These are phyloP conservation scores for Rhorus exstirpatorius DNA, from an alignment of 2,888 invertebrate species.

Conservation along the genomic window DNA sequence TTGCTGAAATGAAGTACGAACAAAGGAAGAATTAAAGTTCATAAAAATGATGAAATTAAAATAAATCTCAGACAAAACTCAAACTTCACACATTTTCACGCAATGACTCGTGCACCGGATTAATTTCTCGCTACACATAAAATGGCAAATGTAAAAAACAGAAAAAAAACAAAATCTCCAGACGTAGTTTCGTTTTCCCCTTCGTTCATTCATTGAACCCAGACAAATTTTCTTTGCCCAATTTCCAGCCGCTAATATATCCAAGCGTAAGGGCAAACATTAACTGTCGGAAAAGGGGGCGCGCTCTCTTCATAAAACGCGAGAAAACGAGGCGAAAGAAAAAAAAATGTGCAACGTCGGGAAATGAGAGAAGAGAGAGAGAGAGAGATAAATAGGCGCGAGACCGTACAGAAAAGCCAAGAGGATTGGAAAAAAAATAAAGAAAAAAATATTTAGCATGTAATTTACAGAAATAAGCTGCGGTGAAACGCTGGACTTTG, in stretches of 20 bases:
- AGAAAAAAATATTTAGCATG: conserved; percentile 61
- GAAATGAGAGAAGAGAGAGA: conserved; percentile 3
- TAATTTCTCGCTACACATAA: conserved; percentile 1
- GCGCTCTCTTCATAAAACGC: conserved; percentile 29
- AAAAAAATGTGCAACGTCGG: conserved; percentile 6
- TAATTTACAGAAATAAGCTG: conserved; percentile 68
- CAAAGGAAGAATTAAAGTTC: no score
- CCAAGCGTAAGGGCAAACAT: conserved; percentile 25
- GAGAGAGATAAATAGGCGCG: conserved; percentile 15
- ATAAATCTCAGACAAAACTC: no score
- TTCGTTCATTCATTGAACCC: conserved; percentile 10
- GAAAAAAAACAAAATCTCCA: conserved; percentile 17
- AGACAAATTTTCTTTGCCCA: conserved; percentile 46
- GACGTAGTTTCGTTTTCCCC: conserved; percentile 26
- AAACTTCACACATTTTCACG: neutral
- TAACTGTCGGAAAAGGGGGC: conserved; percentile 33
- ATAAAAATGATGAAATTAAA: no score
- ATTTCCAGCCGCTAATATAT: conserved; percentile 39
- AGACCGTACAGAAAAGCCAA: conserved; percentile 27
- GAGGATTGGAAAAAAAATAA: conserved; percentile 22
- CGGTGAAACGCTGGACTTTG: conserved; percentile 49
- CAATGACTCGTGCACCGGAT: neutral
- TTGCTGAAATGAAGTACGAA: no score
- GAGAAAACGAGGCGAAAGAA: conserved; percentile 33
- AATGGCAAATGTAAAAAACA: conserved; percentile 1